Evolutionary conservation across 2,888 invertebrate species (phyloP).

Genomic region (Polydrusus tereticollis): DNA sequence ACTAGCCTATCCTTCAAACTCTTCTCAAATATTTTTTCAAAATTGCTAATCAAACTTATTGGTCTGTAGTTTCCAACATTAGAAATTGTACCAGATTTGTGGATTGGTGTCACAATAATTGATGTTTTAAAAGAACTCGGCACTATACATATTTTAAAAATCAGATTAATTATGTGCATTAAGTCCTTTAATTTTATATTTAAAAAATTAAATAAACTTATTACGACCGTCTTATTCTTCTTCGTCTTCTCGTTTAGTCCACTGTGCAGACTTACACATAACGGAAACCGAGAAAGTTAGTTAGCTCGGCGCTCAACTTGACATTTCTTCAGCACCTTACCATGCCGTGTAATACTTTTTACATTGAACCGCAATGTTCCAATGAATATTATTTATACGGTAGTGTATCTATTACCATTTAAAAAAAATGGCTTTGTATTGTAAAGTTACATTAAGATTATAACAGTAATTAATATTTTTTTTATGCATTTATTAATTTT

Average conservation of each 20-base stretch:
- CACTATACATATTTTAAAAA: too few species aligned
- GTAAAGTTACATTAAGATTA: conserved; percentile 3
- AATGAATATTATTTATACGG: conserved; percentile 19
- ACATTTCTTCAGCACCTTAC: conserved; percentile 36
- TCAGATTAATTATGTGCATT: too few species aligned
- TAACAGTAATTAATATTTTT: conserved; percentile 12
- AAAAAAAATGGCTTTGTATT: neutral
- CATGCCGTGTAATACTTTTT: conserved; percentile 37
- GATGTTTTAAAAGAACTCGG: too few species aligned
- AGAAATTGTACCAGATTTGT: too few species aligned
- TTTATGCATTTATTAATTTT: conserved; percentile 12
- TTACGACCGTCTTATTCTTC: neutral
- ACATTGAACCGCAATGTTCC: conserved; percentile 18
- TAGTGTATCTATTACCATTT: conserved; percentile 20
- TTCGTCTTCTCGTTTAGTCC: neutral
- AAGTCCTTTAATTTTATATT: too few species aligned
- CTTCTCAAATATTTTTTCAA: too few species aligned
- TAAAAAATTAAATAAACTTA: neutral
- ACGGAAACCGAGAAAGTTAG: conserved; percentile 39
- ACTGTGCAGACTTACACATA: conserved; percentile 25
- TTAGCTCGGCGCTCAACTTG: conserved; percentile 29
- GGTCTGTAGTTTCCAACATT: too few species aligned
- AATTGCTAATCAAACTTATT: too few species aligned
- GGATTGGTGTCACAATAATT: too few species aligned
- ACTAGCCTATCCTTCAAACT: too few species aligned